phyloP scores from a whole-genome alignment of 2,113 vertebrate species.

The Cheilinus undulatus region DNA sequence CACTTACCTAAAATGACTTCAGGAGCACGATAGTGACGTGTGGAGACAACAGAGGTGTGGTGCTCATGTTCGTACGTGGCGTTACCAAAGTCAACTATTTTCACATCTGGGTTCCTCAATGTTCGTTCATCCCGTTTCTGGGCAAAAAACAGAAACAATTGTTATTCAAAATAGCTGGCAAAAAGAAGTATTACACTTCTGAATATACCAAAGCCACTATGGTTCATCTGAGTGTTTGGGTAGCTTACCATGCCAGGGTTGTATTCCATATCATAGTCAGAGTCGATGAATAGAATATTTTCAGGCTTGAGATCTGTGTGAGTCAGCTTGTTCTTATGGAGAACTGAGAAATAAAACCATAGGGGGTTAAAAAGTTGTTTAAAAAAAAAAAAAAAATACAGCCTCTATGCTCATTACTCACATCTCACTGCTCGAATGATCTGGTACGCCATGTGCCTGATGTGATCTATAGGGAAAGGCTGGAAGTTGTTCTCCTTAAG shows the following conservation, averaged over 20 bases:
- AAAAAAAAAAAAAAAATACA: too few relatives aligned
- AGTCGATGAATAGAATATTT: constrained; percentile 96
- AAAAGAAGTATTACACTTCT: background rate
- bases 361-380: background rate
- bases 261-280: constrained; percentile 91
- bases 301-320: constrained; percentile 98
- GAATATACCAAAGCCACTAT: background rate
- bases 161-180: background rate
- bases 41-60: constrained; percentile 96
- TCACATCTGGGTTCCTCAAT: constrained; percentile 91
- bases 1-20: constrained; percentile 94
- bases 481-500: constrained; percentile 97
- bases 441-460: constrained; percentile 95
- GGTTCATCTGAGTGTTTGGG: background rate
- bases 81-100: constrained; percentile 96
- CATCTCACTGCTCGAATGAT: constrained; percentile 92
- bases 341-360: constrained; percentile 83
- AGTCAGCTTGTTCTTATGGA: constrained; percentile 95
- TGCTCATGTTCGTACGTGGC: constrained; percentile 96
- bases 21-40: constrained; percentile 95
- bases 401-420: constrained; percentile 81
- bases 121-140: constrained; percentile 94
- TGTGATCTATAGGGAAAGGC: constrained; percentile 93
- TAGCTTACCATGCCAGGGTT: constrained; percentile 90
- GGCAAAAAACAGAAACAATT: background rate